Evolutionary conservation across 2,888 invertebrate genomes (phyloP).

Genomic region (Clanis bilineata): DNA sequence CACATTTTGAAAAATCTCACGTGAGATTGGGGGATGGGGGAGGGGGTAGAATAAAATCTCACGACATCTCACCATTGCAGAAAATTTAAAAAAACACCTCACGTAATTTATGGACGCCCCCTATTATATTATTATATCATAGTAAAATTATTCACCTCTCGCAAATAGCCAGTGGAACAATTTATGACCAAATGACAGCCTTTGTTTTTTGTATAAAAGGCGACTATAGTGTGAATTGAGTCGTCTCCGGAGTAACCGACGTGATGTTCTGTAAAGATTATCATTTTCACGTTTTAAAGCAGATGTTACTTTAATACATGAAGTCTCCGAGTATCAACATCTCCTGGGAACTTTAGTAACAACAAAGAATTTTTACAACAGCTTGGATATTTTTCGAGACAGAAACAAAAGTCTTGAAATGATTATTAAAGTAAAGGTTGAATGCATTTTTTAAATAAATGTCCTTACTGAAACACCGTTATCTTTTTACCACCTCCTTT

Average conservation of each 20-base stretch:
- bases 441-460: too few relatives aligned
- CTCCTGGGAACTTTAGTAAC: background rate
- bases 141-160: slow-evolving; percentile 34
- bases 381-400: background rate
- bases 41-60: too few relatives aligned
- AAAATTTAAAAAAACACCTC: too few relatives aligned
- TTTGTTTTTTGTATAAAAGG: slow-evolving; percentile 6
- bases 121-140: too few relatives aligned
- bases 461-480: too few relatives aligned
- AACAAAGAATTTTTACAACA: background rate
- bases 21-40: too few relatives aligned
- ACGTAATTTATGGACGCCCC: too few relatives aligned
- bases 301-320: background rate
- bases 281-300: background rate
- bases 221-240: slow-evolving; percentile 19
- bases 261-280: slow-evolving; percentile 19
- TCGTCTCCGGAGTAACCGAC: slow-evolving; percentile 9
- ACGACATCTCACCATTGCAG: too few relatives aligned
- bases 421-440: too few relatives aligned
- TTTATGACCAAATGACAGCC: slow-evolving; percentile 42
- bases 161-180: slow-evolving; percentile 34
- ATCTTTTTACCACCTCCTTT: too few relatives aligned
- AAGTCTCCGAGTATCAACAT: background rate
- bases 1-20: too few relatives aligned
- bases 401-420: too few relatives aligned